A percentile compares a stretch with the other conserved stretches of the same genome.
phyloP scores from a whole-genome alignment of 2,113 vertebrate genomes.

The Oxygymnocypris stewartii region DNA sequence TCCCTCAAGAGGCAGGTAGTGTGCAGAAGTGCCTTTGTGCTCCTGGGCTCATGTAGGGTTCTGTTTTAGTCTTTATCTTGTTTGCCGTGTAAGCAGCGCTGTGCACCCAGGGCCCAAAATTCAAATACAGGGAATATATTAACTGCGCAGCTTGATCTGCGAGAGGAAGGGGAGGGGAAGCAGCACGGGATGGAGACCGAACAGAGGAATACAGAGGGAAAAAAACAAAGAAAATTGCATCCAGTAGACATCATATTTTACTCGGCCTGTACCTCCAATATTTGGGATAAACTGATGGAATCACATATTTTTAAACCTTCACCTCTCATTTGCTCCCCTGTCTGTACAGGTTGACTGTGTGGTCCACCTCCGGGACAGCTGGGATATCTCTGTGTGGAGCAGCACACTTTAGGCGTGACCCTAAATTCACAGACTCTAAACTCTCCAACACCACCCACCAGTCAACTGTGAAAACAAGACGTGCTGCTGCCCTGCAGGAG shows the following conservation, averaged over 20 bases:
- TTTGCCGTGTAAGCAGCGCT: conserved; percentile 61
- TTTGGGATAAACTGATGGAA: not conserved
- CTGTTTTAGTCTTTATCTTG: conserved; percentile 56
- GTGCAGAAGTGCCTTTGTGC: conserved; percentile 63
- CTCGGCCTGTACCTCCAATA: not conserved
- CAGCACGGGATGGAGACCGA: not conserved
- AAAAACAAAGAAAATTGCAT: not conserved
- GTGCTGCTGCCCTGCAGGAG: conserved; percentile 57
- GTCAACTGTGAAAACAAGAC: conserved; percentile 70
- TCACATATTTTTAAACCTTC: not conserved
- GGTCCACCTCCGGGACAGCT: conserved; percentile 23
- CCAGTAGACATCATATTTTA: not conserved
- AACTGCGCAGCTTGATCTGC: conserved; percentile 53
- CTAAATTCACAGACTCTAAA: conserved; percentile 53
- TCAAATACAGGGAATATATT: conserved; percentile 52
- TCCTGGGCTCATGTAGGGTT: conserved; percentile 55
- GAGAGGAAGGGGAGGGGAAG: conserved; percentile 14
- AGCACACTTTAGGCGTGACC: conserved; percentile 65
- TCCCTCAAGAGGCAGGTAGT: conserved; percentile 59
- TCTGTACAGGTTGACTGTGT: not conserved
- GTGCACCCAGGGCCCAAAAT: conserved; percentile 60
- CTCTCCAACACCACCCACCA: conserved; percentile 57
- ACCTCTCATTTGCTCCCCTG: not conserved
- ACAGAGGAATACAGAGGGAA: not conserved
- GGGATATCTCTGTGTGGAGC: conserved; percentile 45